Conservation (phyloP, 2,113 vertebrate genomes). For the Aspidoscelis tigris region DNA sequence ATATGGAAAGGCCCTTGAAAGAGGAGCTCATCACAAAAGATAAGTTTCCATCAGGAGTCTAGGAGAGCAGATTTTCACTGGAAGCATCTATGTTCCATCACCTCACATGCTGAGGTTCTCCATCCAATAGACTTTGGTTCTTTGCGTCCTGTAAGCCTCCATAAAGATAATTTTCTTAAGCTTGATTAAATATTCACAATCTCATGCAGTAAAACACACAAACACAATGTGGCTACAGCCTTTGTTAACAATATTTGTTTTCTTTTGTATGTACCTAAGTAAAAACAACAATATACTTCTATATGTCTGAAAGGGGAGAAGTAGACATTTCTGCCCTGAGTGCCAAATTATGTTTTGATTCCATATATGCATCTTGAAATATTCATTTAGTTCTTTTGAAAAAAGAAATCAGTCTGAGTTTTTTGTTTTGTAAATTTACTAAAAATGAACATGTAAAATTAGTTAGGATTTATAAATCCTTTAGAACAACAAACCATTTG, state of each 20-base stretch:
- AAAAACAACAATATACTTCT: conserved; percentile 33
- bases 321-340: not conserved
- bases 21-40: too few species aligned
- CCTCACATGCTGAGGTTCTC: not conserved
- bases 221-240: conserved; percentile 45
- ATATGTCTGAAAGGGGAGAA: conserved; percentile 21
- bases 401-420: not conserved
- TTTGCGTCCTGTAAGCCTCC: conserved; percentile 6
- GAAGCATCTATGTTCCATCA: not conserved
- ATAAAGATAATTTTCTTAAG: conserved; percentile 42
- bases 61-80: too few species aligned
- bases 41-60: too few species aligned
- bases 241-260: conserved; percentile 56
- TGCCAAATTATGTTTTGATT: too few species aligned
- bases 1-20: too few species aligned
- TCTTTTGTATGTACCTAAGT: conserved; percentile 52
- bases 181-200: conserved; percentile 36
- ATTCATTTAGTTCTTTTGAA: too few species aligned
- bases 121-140: not conserved
- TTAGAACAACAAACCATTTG: not conserved
- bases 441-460: not conserved
- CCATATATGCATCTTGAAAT: too few species aligned
- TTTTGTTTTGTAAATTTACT: not conserved
- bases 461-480: not conserved
- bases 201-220: conserved; percentile 41